Evolutionary conservation across 2,113 vertebrate genomes (phyloP), one percentile per base, ranked within the genome.

Genomic region (Erinaceus europaeus): DNA sequence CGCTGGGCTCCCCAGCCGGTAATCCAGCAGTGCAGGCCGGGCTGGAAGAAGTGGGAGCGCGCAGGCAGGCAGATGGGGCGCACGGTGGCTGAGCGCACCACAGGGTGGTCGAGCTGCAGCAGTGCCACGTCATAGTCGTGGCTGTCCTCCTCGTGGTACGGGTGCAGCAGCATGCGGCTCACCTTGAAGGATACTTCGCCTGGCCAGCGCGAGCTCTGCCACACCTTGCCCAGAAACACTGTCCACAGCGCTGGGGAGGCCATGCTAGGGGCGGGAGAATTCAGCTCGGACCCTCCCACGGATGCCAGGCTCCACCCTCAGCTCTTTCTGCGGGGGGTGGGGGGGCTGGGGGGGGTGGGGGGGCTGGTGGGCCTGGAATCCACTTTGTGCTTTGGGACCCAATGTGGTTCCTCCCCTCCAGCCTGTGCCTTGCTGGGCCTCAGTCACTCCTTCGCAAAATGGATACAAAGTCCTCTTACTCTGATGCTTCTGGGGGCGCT

Each of bases 51-150:
- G 68, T 99, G 99, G 27, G 98, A 98, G 44, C 95, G 96, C 0
- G 98, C 95, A 0, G 99, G 99, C 91, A 99, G 96, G 92, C 99
- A 99, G 92, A 98, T 96, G 0, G 98, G 98, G 73, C 92, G 97
- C 62, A 98, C 97, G 2, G 97, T 82, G 6, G 97, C 78, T 0
- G 97, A 96, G 12, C 92, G 93, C 88, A 98, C 96, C 52, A 98
- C 97, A 0, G 98, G 96, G 52, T 98, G 97, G 93, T 98, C 98
- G 36, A 99, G 96, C 93, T 97, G 97, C 73, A 99, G 97, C 88
- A 99, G 96, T 1, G 98, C 99, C 90, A 98, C 96, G 64, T 99
- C 99, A 0, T 99, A 98, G 95, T 99, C 98, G 0, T 98, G 97
- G 86, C 97, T 98, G 86, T 98, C 97, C 6, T 98, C 96, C 65